Evolutionary conservation across 1,140 invertebrate genomes (phyloP).

Genomic region (Calliopsis andreniformis): DNA sequence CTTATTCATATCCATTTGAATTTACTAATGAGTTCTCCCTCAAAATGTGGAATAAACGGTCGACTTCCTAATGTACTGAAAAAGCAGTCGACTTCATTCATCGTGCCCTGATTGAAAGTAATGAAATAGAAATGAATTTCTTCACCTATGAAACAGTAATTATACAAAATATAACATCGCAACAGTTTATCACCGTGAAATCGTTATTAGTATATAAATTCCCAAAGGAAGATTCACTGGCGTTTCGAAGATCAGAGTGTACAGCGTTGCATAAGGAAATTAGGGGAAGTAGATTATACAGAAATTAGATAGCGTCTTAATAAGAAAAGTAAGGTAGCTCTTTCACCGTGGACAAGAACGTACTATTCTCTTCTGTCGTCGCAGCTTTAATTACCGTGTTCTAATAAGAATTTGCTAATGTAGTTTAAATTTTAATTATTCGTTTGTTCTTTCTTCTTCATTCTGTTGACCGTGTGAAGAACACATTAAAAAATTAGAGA

Average conservation of each 20-base stretch:
- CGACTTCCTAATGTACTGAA: too few relatives aligned
- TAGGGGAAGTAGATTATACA: slow-evolving; percentile 25
- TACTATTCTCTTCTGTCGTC: neutral
- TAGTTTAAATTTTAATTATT: slow-evolving; percentile 37
- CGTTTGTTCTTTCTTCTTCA: neutral
- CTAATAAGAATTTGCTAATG: slow-evolving; percentile 18
- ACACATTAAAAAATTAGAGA: too few relatives aligned
- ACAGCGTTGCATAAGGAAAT: slow-evolving; percentile 25
- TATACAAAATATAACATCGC: too few relatives aligned
- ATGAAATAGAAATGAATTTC: too few relatives aligned
- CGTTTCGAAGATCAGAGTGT: slow-evolving; percentile 1
- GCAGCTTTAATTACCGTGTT: slow-evolving; percentile 31
- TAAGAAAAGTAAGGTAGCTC: slow-evolving; percentile 34
- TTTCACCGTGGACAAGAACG: slow-evolving; percentile 30
- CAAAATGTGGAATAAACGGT: too few relatives aligned
- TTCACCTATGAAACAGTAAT: too few relatives aligned
- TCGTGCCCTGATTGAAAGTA: too few relatives aligned
- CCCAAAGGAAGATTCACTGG: slow-evolving; percentile 17
- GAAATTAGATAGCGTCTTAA: slow-evolving; percentile 41
- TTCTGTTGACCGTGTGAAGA: neutral
- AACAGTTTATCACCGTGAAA: slow-evolving; percentile 37
- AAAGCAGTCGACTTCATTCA: too few relatives aligned
- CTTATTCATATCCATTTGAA: too few relatives aligned
- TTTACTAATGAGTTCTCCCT: too few relatives aligned
- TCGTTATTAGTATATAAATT: slow-evolving; percentile 19